Percentiles rank a stretch among this genome's conserved stretches.
phyloP scores from a whole-genome alignment of 2,113 vertebrate genomes.

The Coptodon bakossiorum region DNA sequence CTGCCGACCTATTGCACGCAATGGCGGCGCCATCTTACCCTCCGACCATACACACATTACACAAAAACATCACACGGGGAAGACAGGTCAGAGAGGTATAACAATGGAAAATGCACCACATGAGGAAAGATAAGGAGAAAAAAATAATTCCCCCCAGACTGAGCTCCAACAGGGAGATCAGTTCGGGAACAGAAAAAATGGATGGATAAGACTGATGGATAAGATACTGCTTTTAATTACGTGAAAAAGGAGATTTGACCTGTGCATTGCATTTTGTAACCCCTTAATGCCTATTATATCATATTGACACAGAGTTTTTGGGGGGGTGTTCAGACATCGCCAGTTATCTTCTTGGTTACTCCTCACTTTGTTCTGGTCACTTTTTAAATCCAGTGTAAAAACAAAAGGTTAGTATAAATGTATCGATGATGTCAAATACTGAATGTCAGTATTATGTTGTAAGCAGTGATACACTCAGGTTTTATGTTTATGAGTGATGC shows the following conservation, averaged over 20 bases:
- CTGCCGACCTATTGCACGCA: too few relatives aligned
- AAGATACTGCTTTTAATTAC: background rate
- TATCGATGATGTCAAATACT: background rate
- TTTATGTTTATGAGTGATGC: background rate
- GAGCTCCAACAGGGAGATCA: too few relatives aligned
- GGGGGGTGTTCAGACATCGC: background rate
- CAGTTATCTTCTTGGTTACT: background rate
- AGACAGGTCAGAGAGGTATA: too few relatives aligned
- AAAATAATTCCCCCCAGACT: too few relatives aligned
- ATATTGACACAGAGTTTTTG: background rate
- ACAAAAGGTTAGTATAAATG: background rate
- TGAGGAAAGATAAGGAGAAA: too few relatives aligned
- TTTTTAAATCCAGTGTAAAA: background rate
- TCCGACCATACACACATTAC: too few relatives aligned
- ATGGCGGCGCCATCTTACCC: too few relatives aligned
- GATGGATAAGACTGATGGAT: too few relatives aligned
- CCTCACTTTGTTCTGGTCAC: background rate
- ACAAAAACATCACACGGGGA: too few relatives aligned
- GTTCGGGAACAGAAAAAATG: too few relatives aligned
- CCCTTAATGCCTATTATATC: background rate
- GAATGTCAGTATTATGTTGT: background rate
- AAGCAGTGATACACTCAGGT: background rate
- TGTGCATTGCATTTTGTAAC: background rate
- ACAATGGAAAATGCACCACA: too few relatives aligned
- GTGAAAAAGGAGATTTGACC: background rate